A percentile compares a stretch with the other conserved stretches of the same genome.
Evolutionary conservation across 1,140 invertebrate species (phyloP).

Genomic region (Trichogramma pretiosum): DNA sequence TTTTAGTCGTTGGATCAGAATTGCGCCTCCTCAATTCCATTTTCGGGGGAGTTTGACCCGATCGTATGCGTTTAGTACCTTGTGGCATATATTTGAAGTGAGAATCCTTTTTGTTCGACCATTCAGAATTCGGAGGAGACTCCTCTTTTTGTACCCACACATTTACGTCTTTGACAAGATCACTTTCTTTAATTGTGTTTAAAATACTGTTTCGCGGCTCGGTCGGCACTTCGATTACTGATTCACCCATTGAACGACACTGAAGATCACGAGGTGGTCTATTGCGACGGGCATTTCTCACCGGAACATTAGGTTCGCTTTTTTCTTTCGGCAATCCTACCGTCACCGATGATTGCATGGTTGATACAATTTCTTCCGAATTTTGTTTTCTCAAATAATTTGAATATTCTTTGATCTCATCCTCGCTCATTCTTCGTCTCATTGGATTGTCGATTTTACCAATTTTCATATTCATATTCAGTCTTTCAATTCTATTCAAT

Average conservation of each 20-base stretch:
- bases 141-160: constrained; percentile 33
- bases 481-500: constrained; percentile 33
- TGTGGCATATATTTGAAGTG: constrained; percentile 30
- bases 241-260: constrained; percentile 43
- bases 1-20: constrained; percentile 61
- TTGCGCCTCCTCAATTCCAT: constrained; percentile 57
- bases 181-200: constrained; percentile 40
- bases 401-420: constrained; percentile 27
- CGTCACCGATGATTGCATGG: neutral
- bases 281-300: constrained; percentile 37
- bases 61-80: constrained; percentile 42
- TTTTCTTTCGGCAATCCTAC: constrained; percentile 25
- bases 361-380: constrained; percentile 26
- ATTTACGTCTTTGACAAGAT: constrained; percentile 30
- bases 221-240: constrained; percentile 25
- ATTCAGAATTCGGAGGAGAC: constrained; percentile 27
- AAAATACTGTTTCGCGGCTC: constrained; percentile 38
- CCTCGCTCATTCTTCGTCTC: constrained; percentile 32
- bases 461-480: constrained; percentile 31
- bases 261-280: constrained; percentile 36
- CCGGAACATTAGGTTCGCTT: constrained; percentile 41
- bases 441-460: constrained; percentile 21
- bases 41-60: constrained; percentile 37
- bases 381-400: constrained; percentile 36
- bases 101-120: constrained; percentile 38